Evolutionary conservation across 2,888 invertebrate species (phyloP).

Genomic region (Sclerodermus sp.): DNA sequence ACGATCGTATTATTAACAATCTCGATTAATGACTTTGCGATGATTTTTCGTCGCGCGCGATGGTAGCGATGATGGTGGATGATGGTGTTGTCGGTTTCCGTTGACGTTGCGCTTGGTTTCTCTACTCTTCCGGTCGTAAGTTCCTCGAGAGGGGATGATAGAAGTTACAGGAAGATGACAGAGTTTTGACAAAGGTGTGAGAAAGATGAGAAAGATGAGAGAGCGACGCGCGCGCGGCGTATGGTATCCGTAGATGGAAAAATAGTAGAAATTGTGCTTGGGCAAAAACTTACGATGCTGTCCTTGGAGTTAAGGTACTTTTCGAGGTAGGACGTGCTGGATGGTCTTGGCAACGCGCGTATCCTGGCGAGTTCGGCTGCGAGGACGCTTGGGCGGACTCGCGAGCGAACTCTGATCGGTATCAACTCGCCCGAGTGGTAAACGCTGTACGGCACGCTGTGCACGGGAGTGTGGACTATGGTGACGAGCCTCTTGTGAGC

Average conservation of each 20-base stretch:
- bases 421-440: constrained; percentile 47
- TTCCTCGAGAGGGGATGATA: no score
- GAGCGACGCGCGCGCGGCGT: no score
- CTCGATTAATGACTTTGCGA: no score
- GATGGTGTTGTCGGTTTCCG: no score
- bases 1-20: no score
- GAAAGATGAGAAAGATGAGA: no score
- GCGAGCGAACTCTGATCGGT: constrained; percentile 51
- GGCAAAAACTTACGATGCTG: constrained; percentile 56
- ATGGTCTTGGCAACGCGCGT: constrained; percentile 49
- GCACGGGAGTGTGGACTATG: constrained; percentile 46
- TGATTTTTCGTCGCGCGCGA: no score
- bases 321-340: constrained; percentile 62
- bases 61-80: no score
- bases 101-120: no score
- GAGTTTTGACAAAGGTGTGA: no score
- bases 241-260: not conserved
- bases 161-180: no score
- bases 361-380: constrained; percentile 55
- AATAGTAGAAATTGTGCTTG: not conserved
- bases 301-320: constrained; percentile 82
- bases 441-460: constrained; percentile 14
- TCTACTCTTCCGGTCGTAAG: no score
- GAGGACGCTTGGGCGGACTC: constrained; percentile 52
- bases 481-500: constrained; percentile 57